Evolutionary conservation across 2,888 invertebrate species (phyloP).

Genomic region (Colletes collaris): DNA sequence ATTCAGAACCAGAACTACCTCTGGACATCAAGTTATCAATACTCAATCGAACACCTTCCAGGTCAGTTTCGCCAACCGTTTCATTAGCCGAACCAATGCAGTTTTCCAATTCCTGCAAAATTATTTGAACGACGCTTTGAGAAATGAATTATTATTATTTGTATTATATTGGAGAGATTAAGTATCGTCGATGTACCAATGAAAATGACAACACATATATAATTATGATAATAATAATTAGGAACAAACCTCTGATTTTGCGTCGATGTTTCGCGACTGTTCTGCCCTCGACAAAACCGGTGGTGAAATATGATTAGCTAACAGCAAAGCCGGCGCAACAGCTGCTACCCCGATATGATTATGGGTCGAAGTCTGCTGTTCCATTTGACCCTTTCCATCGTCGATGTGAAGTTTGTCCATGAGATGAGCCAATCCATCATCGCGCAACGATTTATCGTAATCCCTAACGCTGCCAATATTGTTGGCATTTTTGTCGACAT

Average conservation of each 20-base stretch:
- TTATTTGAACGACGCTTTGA: background rate
- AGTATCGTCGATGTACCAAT: too few species aligned
- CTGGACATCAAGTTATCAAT: conserved; percentile 85
- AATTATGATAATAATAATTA: background rate
- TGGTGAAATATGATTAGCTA: conserved; percentile 77
- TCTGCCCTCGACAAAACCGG: conserved; percentile 64
- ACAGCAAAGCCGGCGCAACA: conserved; percentile 75
- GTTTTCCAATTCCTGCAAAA: conserved; percentile 53
- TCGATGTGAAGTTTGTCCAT: conserved; percentile 79
- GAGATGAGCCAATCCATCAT: conserved; percentile 76
- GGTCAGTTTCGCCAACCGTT: conserved; percentile 53
- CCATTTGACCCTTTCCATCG: conserved; percentile 70
- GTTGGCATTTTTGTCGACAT: conserved; percentile 84
- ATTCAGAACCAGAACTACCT: conserved; percentile 83
- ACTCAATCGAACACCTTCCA: conserved; percentile 82
- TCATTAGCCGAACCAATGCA: conserved; percentile 67
- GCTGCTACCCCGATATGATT: conserved; percentile 76
- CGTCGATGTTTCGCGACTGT: conserved; percentile 74
- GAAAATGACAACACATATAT: background rate
- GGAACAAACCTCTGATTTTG: conserved; percentile 74
- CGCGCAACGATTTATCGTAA: conserved; percentile 71
- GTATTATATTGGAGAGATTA: too few species aligned
- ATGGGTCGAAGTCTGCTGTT: conserved; percentile 63
- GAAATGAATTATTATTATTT: background rate
- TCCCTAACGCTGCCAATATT: conserved; percentile 73